phyloP scores from a whole-genome alignment of 2,797 vertebrate genomes.

The Amazona ochrocephala region DNA sequence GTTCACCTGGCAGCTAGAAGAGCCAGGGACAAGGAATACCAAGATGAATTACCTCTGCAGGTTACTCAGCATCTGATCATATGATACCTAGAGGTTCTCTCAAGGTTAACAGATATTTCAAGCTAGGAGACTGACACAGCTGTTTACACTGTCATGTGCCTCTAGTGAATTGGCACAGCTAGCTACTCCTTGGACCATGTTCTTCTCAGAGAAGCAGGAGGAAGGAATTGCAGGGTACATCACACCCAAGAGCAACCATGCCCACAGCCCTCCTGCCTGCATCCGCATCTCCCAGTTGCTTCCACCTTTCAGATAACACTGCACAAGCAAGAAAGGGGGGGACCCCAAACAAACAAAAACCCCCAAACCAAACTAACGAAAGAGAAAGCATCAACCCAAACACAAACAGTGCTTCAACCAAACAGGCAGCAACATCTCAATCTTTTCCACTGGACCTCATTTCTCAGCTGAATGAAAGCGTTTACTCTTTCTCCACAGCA shows the following conservation, averaged over 20 bases:
- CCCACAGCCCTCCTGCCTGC: background rate
- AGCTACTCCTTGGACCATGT: background rate
- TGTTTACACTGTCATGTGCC: constrained; percentile 42
- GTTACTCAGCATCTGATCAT: constrained; percentile 54
- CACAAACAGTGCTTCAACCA: background rate
- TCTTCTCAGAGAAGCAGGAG: background rate
- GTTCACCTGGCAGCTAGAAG: background rate
- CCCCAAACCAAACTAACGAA: background rate
- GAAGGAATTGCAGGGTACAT: background rate
- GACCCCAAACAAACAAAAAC: too few relatives aligned
- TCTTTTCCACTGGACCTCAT: background rate
- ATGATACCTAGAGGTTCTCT: constrained; percentile 7
- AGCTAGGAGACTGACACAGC: constrained; percentile 3
- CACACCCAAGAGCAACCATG: background rate
- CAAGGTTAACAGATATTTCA: constrained; percentile 59
- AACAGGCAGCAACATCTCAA: background rate
- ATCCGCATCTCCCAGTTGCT: background rate
- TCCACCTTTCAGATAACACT: background rate
- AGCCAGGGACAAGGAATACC: background rate
- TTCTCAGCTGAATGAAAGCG: background rate
- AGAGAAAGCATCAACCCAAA: background rate
- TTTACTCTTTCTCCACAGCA: background rate
- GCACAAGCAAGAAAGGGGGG: background rate
- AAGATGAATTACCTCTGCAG: constrained; percentile 2
- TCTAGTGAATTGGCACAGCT: background rate